Conservation (phyloP, 2,797 vertebrate species). For the Selene dorsalis region DNA sequence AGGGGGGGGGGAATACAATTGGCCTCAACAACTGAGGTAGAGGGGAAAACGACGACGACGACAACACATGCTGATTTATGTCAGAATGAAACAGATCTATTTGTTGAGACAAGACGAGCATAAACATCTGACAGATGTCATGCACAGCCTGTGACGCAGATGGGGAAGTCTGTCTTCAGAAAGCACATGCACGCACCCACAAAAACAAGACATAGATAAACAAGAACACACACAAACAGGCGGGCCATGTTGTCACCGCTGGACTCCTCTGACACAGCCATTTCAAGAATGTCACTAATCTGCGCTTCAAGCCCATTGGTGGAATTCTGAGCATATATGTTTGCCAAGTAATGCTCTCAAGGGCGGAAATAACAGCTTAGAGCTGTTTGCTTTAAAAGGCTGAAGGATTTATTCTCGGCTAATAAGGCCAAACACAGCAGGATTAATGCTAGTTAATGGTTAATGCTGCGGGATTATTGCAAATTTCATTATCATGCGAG, state of each 20-base stretch:
- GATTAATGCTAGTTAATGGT: conserved; percentile 62
- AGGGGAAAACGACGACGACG: neutral
- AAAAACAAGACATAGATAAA: conserved; percentile 49
- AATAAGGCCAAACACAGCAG: conserved; percentile 64
- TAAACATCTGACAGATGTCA: conserved; percentile 59
- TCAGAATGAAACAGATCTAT: conserved; percentile 34
- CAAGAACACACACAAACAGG: conserved; percentile 50
- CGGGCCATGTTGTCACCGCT: conserved; percentile 24
- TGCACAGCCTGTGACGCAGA: conserved; percentile 69
- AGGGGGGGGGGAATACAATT: neutral
- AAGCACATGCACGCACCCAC: conserved; percentile 38
- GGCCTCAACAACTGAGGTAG: neutral
- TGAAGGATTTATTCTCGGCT: conserved; percentile 47
- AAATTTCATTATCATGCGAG: conserved; percentile 45
- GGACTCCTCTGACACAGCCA: conserved; percentile 46
- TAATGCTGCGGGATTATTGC: conserved; percentile 54
- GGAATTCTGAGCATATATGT: conserved; percentile 36
- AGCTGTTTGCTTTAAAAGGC: conserved; percentile 50
- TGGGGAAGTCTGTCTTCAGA: conserved; percentile 55
- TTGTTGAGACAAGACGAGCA: conserved; percentile 51
- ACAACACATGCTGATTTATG: conserved; percentile 19
- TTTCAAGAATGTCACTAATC: conserved; percentile 57
- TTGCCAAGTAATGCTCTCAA: conserved; percentile 43
- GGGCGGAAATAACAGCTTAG: conserved; percentile 56
- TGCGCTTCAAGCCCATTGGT: conserved; percentile 30